Conservation (phyloP, 2,888 invertebrate genomes). For the Philopedon plagiatum region DNA sequence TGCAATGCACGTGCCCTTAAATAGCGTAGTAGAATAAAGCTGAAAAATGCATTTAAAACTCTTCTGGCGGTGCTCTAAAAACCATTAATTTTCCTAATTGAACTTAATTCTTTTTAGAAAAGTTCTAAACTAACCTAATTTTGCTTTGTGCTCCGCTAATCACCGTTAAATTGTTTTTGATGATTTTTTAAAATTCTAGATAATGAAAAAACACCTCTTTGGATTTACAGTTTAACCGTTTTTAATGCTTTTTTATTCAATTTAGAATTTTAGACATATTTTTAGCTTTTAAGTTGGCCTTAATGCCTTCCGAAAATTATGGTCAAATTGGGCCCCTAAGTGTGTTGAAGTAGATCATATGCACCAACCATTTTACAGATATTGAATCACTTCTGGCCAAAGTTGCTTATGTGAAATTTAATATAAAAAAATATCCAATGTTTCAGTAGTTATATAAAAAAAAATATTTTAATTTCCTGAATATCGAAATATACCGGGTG, state of each 20-base stretch:
- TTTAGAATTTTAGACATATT: slow-evolving; percentile 11
- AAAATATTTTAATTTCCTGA: too few species aligned
- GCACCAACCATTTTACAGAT: slow-evolving; percentile 16
- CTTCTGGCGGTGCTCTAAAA: slow-evolving; percentile 9
- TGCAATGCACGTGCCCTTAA: too few species aligned
- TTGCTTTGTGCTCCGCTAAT: slow-evolving; percentile 30
- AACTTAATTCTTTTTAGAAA: slow-evolving; percentile 38
- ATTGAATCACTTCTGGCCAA: too few species aligned
- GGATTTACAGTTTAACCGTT: background rate
- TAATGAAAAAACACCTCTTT: slow-evolving; percentile 45
- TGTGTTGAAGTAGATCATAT: background rate
- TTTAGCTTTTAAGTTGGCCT: background rate
- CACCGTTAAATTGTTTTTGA: slow-evolving; percentile 44
- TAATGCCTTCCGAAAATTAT: slow-evolving; percentile 3
- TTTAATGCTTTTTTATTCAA: slow-evolving; percentile 33
- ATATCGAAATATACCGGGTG: too few species aligned
- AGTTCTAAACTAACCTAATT: slow-evolving; percentile 28
- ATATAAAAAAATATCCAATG: too few species aligned
- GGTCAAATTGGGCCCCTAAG: background rate
- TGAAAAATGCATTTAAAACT: background rate
- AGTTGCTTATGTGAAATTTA: too few species aligned
- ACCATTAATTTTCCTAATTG: slow-evolving; percentile 35
- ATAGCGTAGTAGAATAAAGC: too few species aligned
- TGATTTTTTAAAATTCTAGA: slow-evolving; percentile 38
- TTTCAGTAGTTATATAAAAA: too few species aligned